A percentile compares a stretch with the other conserved stretches of the same genome.
phyloP scores from a whole-genome alignment of 2,888 invertebrate species.

The Ochropacha duplaris region DNA sequence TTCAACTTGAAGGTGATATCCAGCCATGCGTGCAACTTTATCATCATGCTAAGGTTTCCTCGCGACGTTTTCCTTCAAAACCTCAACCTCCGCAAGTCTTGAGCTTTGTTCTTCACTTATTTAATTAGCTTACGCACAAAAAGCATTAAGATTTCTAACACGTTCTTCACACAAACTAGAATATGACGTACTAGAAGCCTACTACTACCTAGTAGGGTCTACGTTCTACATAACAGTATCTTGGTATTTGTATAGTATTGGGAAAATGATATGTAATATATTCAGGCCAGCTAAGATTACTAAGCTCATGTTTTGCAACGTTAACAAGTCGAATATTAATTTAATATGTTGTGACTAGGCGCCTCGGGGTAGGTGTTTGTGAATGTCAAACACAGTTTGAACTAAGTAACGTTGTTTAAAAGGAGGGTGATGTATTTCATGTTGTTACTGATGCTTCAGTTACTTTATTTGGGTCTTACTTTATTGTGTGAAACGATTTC shows the following conservation, averaged over 20 bases:
- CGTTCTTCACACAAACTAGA: constrained; percentile 21
- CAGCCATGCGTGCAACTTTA: too few relatives aligned
- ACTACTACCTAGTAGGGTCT: background rate
- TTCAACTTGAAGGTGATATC: too few relatives aligned
- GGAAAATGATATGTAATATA: background rate
- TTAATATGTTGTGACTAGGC: background rate
- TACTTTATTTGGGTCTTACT: background rate
- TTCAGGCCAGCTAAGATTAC: background rate
- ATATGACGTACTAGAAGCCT: constrained; percentile 17
- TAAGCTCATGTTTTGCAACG: background rate
- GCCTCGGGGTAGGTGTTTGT: background rate
- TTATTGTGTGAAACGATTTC: background rate
- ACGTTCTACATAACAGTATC: background rate
- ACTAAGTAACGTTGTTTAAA: background rate
- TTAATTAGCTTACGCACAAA: background rate
- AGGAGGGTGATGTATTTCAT: background rate
- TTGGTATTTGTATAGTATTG: constrained; percentile 2
- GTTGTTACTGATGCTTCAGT: too few relatives aligned
- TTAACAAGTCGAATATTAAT: background rate
- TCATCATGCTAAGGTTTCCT: too few relatives aligned
- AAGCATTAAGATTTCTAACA: background rate
- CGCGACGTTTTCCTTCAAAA: too few relatives aligned
- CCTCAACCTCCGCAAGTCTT: too few relatives aligned
- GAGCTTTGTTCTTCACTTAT: background rate
- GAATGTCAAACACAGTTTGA: background rate